Base-by-base conservation (phyloP, 2,113 vertebrate genomes). In the Melanerpes aurifrons region DNA sequence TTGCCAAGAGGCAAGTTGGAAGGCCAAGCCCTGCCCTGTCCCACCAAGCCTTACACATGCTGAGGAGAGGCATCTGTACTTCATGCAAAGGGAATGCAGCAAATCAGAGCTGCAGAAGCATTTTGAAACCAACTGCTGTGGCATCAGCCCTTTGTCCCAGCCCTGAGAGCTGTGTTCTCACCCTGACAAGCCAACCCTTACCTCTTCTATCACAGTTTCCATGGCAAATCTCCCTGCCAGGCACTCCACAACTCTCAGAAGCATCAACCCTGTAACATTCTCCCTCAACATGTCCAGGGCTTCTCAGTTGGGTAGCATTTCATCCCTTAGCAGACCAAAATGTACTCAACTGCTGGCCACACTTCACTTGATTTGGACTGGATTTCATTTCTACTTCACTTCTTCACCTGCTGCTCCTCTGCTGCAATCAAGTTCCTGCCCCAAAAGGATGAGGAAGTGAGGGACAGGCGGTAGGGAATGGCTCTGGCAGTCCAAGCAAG, bases 31-130 rank as follows among this genome's bases (percentile, higher is more conserved):
- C 32, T 48, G 4, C 37, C 21, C 45, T 59, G 45, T 28, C 15
- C 67, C 50, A 26, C 31, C 5, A 18, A 15, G 12, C 61, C 67
- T 57, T 21, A 24, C 32, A 29, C 7, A 15, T 40, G 12, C 5
- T 17, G 26, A 61, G 21, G 20, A 70, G 22, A 59, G 66, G 19
- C 11, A 3, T 31, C 59, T 0, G 0, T 29, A 8, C 25, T 85
- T 73, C 5, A 6, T 2, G 18, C 0, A 1, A 63, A 20, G n/a
- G 45, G 40, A 69, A 70, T 56, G 69, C 32, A 32, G 45, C 50
- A 47, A 59, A 64, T 0, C 7, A 7, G 54, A 68, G 43, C 1
- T n/a, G 37, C 79, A 84, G 77, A 57, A 71, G 15, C n/a, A n/a
- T 25, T 59, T 35, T 29, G 2, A 59, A 76, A 28, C 3, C 2